Percentiles rank a stretch among this genome's conserved stretches.
phyloP scores from a whole-genome alignment of 2,113 vertebrate genomes.

The Setophaga kirtlandii region DNA sequence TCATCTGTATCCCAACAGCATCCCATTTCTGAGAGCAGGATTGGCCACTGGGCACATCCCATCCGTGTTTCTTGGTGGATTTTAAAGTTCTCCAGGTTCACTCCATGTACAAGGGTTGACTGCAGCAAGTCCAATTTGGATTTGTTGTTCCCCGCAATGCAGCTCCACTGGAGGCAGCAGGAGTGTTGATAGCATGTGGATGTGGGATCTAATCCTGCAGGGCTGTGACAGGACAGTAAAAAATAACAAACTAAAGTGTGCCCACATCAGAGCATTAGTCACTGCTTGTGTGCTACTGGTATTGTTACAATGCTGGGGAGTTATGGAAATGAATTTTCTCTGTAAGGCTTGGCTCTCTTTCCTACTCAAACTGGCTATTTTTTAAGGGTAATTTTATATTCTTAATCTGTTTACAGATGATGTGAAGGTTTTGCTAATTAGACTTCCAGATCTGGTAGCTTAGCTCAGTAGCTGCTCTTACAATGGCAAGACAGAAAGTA shows the following conservation, averaged over 20 bases:
- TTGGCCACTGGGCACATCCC: not conserved
- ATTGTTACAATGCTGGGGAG: not conserved
- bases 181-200: not conserved
- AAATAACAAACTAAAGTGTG: slow-evolving; percentile 26
- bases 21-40: not conserved
- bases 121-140: not conserved
- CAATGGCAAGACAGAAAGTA: not conserved
- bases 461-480: not conserved
- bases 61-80: not conserved
- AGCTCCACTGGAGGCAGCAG: not conserved
- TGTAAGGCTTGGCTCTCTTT: not conserved
- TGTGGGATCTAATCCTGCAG: slow-evolving; percentile 12
- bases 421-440: not conserved
- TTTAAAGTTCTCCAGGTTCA: not conserved
- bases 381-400: not conserved
- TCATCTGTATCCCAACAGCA: accelerated
- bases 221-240: slow-evolving; percentile 14
- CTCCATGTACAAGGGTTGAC: not conserved
- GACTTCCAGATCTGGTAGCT: not conserved
- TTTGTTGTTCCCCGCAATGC: slow-evolving; percentile 29
- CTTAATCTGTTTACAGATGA: not conserved
- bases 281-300: not conserved
- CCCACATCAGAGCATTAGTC: slow-evolving; percentile 25
- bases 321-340: not conserved
- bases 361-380: not conserved